Evolutionary conservation across 2,797 vertebrate genomes (phyloP).

Genomic region (Neosilurus hyrtlii): DNA sequence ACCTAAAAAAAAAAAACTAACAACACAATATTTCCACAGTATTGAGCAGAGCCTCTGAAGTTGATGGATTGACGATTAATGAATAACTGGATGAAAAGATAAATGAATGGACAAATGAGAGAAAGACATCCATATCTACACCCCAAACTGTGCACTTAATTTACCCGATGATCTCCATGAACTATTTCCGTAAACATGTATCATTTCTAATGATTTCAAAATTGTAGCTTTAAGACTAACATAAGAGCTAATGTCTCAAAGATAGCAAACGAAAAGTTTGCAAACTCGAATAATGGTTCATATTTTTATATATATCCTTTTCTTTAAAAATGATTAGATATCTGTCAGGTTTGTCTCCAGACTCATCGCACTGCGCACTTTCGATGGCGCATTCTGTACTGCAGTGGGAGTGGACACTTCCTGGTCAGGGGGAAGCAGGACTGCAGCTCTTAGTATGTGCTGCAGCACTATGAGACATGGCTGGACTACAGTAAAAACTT

Average conservation of each 20-base stretch:
- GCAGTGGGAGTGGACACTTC: too few relatives aligned
- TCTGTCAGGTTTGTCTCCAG: too few relatives aligned
- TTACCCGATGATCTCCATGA: neutral
- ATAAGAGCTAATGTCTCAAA: too few relatives aligned
- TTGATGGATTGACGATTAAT: neutral
- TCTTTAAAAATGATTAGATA: neutral
- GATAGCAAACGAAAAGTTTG: too few relatives aligned
- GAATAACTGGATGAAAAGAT: neutral
- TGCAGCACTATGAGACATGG: too few relatives aligned
- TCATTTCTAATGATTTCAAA: too few relatives aligned
- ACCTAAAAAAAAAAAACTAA: neutral
- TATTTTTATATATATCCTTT: neutral
- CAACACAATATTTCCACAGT: neutral
- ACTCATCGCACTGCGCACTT: too few relatives aligned
- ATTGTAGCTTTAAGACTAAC: neutral
- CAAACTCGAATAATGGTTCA: neutral
- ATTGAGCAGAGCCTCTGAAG: neutral
- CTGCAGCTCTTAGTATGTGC: too few relatives aligned
- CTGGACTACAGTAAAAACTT: too few relatives aligned
- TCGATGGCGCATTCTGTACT: too few relatives aligned
- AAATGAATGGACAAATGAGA: neutral
- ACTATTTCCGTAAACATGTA: too few relatives aligned
- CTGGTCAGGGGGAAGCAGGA: too few relatives aligned
- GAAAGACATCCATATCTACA: neutral
- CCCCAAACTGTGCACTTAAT: neutral